Evolutionary conservation across 2,113 vertebrate genomes (phyloP), one percentile per base, ranked within the genome.

Genomic region (Callocephalon fimbriatum): DNA sequence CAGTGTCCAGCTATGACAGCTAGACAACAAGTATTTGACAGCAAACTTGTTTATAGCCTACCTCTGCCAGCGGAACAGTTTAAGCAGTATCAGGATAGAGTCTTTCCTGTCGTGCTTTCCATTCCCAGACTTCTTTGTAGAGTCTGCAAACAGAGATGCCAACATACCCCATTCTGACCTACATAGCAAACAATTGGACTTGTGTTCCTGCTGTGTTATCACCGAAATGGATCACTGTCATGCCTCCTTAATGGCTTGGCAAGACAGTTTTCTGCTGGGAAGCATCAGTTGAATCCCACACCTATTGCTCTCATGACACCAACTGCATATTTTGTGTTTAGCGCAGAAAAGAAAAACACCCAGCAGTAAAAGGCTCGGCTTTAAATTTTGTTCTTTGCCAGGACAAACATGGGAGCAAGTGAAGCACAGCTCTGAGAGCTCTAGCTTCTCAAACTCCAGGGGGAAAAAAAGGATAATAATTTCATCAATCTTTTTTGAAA

Each of bases 51-150:
- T 92, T 67, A 90, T 18, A 71, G 85, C 10, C 38, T 80, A 58
- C 75, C 78, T 88, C 88, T 93, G 78, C 63, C 88, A 94, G 44
- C 26, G 29, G 67, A 94, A 45, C 54, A 54, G 56, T 79, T 90
- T 71, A 75, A 88, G 71, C 27, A 56, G 66, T 68, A 92, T 73
- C 72, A 84, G 72, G 79, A 88, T 7, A 77, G 71, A 42, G 8
- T 32, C 74, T 87, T 93, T 90, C 70, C 85, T 84, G 71, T 47
- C 84, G 56, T 83, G 45, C 75, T 90, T 93, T 68, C 92, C 92
- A 90, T 90, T 94, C 86, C 79, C 92, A 92, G 95, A 92, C 92
- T 74, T 92, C 80, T 90, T 78, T 95, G 92, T 95, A 70, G 96
- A 94, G 97, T 95, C 92, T 92, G 82, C 10, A 15, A 86, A 68